Percentiles rank a stretch among this genome's conserved stretches.
Evolutionary conservation across 2,113 vertebrate genomes (phyloP).

Genomic region (Muntiacus reevesi): DNA sequence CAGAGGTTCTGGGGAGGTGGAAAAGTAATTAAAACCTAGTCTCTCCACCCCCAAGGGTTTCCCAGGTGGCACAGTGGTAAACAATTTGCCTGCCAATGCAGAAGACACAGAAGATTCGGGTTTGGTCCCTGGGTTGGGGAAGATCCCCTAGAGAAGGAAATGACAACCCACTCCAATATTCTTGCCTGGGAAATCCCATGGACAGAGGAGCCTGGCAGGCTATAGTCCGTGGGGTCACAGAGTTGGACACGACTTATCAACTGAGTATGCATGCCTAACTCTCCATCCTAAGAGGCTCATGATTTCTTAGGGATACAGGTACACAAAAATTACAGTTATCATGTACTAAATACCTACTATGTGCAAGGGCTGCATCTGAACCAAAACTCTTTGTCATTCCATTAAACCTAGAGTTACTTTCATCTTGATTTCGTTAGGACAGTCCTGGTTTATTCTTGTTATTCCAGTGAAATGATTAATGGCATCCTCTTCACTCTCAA

Average conservation of each 20-base stretch:
- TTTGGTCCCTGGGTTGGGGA: not conserved
- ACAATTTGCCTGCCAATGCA: not conserved
- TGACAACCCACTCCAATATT: not conserved
- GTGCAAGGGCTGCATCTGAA: not conserved
- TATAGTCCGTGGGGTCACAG: not conserved
- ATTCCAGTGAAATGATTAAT: constrained; percentile 21
- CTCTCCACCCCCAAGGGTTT: not conserved
- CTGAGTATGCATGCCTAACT: not conserved
- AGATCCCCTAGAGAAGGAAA: not conserved
- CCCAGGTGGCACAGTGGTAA: not conserved
- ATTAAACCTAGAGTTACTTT: not conserved
- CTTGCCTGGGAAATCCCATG: not conserved
- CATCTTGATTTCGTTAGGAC: not conserved
- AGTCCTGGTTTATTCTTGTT: not conserved
- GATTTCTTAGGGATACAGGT: not conserved
- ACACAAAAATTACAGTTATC: not conserved
- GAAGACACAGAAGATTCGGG: not conserved
- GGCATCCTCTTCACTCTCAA: not conserved
- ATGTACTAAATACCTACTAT: not conserved
- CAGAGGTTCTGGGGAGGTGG: not conserved
- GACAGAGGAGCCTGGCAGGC: not conserved
- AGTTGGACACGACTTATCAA: not conserved
- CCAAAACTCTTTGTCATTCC: not conserved
- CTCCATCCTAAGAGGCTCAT: not conserved
- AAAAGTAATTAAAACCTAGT: not conserved